Conservation (phyloP, 2,113 vertebrate genomes). For the Oryzias curvinotus region DNA sequence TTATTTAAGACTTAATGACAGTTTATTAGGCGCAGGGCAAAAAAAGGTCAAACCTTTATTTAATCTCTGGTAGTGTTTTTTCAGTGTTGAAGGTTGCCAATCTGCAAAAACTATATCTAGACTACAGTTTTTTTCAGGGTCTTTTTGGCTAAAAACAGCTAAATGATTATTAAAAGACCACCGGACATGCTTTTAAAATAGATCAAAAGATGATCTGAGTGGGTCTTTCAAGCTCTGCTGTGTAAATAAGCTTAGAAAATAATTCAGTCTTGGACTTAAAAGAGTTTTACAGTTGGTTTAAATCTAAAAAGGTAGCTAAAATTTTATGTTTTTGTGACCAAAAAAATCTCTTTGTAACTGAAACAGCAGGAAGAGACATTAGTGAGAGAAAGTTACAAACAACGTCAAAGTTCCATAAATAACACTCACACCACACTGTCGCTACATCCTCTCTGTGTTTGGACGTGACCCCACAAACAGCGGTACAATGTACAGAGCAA, state of each 20-base stretch:
- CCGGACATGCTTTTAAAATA: no score
- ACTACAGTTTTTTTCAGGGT: no score
- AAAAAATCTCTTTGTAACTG: conserved; percentile 7
- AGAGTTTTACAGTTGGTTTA: neutral
- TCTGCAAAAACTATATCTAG: no score
- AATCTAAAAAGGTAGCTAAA: neutral
- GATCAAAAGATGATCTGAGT: no score
- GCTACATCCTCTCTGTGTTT: conserved; percentile 49
- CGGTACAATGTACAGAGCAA: conserved; percentile 33
- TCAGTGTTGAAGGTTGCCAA: no score
- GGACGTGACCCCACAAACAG: conserved; percentile 22
- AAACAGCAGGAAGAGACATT: conserved; percentile 16
- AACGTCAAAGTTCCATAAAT: conserved; percentile 55
- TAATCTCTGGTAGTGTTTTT: no score
- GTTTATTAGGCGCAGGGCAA: no score
- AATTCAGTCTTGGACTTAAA: neutral
- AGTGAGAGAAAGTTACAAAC: conserved; percentile 25
- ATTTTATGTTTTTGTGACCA: neutral
- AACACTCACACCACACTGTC: conserved; percentile 46
- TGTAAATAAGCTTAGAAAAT: neutral
- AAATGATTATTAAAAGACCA: no score
- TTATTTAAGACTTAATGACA: no score
- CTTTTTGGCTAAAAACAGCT: no score
- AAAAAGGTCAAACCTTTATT: no score
- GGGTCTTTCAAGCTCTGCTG: no score